phyloP scores from a whole-genome alignment of 2,113 vertebrate genomes.

The Pelecanoides urinatrix region DNA sequence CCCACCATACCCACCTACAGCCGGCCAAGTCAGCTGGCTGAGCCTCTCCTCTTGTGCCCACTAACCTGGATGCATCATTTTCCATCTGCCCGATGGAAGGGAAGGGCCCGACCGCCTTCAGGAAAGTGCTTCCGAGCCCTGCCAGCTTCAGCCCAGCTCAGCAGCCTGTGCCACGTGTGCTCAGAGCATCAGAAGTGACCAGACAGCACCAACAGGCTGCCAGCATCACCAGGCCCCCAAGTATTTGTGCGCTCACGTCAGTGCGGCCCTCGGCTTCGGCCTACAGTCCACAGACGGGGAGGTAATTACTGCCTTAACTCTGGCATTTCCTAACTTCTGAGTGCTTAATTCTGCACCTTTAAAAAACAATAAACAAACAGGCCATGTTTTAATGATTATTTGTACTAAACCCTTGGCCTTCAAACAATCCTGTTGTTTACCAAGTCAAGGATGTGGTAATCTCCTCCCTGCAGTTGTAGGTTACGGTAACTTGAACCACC shows the following conservation, averaged over 20 bases:
- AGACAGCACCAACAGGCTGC: not conserved
- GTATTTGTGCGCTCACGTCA: not conserved
- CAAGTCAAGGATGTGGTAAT: not conserved
- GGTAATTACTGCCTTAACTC: not conserved
- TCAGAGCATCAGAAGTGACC: not conserved
- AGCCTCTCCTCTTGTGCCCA: not conserved
- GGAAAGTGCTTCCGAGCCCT: not conserved
- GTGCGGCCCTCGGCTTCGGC: fast-evolving
- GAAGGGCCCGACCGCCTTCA: not conserved
- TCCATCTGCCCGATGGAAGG: fast-evolving
- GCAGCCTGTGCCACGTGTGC: not conserved
- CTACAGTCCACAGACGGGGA: not conserved
- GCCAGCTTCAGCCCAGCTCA: not conserved
- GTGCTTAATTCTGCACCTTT: not conserved
- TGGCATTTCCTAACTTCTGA: not conserved
- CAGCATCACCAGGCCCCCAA: not conserved
- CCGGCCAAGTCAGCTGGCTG: not conserved
- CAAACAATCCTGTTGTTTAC: constrained; percentile 18
- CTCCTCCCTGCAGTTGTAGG: constrained; percentile 24
- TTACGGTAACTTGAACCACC: constrained; percentile 30
- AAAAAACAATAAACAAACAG: constrained; percentile 19
- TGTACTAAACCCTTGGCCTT: constrained; percentile 2
- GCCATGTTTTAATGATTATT: not conserved
- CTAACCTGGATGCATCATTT: not conserved
- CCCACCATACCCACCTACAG: not conserved